Base-by-base conservation (phyloP, 1,140 invertebrate genomes). In the Rhagoletis pomonella region DNA sequence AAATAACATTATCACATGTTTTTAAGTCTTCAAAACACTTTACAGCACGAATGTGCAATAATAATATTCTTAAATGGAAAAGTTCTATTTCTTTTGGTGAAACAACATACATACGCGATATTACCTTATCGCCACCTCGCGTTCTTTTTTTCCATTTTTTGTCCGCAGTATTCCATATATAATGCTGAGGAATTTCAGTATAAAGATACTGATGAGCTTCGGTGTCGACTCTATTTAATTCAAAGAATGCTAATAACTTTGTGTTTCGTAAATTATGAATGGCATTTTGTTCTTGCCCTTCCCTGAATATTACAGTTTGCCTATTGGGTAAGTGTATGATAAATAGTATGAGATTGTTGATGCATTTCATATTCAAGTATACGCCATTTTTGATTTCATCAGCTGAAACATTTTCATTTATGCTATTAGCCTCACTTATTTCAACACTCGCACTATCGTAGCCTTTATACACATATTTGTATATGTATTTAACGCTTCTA, bases 281-380 rank as follows among this genome's bases (percentile, higher is more conserved):
- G 60, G 60, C 60, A 10, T 62, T 7, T 62, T 14, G 60, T 14
- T 62, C 60, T 62, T 62, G 60, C 3, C 60, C 60, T 62, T 62
- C 60, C 3, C 60, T 7, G 12, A 62, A 62, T 17, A 62, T 14
- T 4, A 62, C 12, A 62, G 7, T 62, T 62, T 62, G 60, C 12
- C 7, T 62, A 62, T 62, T 62, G 3, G 60, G 60, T 14, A 62
- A 62, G 12, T 62, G 60, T 17, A 17, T 62, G 29, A 29, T 29
- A 29, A 29, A 29, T 29, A 29, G 29, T 29, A 29, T 29, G 29
- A 29, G 86, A 64, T 59, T 87, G 58, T 17, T 1, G 84, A 55
- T 87, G 64, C 19, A 92, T 86, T 5, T 58, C 44, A 59, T 89
- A 90, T 60, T 87, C 87, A 1, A 88, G 86, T 47, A 93, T 89